Evolutionary conservation across 1,140 invertebrate genomes (phyloP).

Genomic region (Leptinotarsa undecemlineata): DNA sequence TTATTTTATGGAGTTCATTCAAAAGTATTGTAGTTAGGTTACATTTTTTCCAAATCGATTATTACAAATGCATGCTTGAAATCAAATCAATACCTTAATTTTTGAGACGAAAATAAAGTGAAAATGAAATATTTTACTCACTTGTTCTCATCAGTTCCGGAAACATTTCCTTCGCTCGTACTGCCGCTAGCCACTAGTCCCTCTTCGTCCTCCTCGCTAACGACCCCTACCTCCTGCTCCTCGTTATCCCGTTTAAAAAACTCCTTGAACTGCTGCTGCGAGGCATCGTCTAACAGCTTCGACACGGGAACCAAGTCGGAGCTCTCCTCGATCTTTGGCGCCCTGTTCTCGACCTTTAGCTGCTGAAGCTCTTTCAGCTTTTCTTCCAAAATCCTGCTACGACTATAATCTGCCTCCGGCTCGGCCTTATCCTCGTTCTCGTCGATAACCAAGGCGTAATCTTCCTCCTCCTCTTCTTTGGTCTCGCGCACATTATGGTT

Average conservation of each 20-base stretch:
- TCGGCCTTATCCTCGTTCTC: constrained; percentile 58
- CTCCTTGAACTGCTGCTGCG: constrained; percentile 66
- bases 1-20: too few species aligned
- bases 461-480: constrained; percentile 63
- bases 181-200: constrained; percentile 70
- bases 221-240: constrained; percentile 47
- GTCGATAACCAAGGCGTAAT: constrained; percentile 71
- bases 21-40: too few species aligned
- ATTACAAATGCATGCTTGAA: too few species aligned
- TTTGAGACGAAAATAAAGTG: neutral
- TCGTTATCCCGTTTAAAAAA: constrained; percentile 62
- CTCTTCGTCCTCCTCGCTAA: constrained; percentile 72
- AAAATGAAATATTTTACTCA: constrained; percentile 49
- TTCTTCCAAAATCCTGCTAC: constrained; percentile 45
- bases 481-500: constrained; percentile 49
- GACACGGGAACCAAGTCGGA: constrained; percentile 77
- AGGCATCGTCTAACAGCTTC: constrained; percentile 77
- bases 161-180: constrained; percentile 77
- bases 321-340: constrained; percentile 53
- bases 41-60: too few species aligned
- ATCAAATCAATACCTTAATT: too few species aligned
- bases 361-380: constrained; percentile 39
- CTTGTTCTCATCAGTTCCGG: constrained; percentile 79
- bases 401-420: constrained; percentile 30
- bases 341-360: constrained; percentile 48